Evolutionary conservation across 2,113 vertebrate species (phyloP).

Genomic region (Sapayoa aenigma): DNA sequence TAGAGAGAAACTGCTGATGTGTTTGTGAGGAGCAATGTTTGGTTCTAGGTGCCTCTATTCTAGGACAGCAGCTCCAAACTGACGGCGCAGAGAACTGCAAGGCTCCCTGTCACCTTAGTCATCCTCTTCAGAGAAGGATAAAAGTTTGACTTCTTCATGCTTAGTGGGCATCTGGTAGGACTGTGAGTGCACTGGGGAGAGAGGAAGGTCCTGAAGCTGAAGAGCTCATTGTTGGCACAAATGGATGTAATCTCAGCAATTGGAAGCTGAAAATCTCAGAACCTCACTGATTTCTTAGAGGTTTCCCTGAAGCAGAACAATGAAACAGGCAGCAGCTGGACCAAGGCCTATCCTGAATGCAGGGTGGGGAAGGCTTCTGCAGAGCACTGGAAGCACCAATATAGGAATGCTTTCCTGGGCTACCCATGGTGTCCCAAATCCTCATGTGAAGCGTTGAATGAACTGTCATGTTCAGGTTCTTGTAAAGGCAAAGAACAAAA

Average conservation of each 20-base stretch:
- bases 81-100: not conserved
- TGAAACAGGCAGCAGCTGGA: not conserved
- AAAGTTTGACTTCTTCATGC: not conserved
- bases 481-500: not conserved
- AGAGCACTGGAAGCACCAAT: not conserved
- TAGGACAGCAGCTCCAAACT: not conserved
- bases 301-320: not conserved
- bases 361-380: not conserved
- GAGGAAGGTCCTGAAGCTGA: not conserved
- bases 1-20: not conserved
- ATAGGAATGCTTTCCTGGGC: not conserved
- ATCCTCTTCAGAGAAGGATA: not conserved
- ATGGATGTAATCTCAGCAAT: not conserved
- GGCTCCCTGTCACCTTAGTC: not conserved
- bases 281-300: not conserved
- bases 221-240: not conserved
- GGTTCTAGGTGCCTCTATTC: not conserved
- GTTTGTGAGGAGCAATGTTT: not conserved
- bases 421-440: not conserved
- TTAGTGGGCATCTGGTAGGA: not conserved
- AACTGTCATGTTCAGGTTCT: not conserved
- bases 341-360: not conserved
- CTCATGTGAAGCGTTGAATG: not conserved
- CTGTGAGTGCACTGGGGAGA: not conserved
- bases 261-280: not conserved